Evolutionary conservation across 2,797 vertebrate genomes (phyloP), one percentile per base, ranked within the genome.

Genomic region (Pipistrellus kuhlii): DNA sequence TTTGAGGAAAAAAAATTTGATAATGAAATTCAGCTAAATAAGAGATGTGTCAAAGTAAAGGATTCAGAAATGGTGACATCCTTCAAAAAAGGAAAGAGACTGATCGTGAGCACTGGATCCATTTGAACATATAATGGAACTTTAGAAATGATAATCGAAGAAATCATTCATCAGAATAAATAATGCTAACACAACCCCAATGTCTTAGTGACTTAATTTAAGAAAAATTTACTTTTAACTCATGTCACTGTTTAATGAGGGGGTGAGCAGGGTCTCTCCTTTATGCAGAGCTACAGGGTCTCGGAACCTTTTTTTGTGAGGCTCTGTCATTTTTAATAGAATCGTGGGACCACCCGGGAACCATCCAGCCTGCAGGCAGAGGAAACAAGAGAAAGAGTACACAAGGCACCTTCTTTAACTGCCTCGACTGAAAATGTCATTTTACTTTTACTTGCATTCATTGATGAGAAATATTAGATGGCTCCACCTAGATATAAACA

Each of bases 1-100:
- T 23, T 71, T 59, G 48, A 87, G 84, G 71, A 78, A 72, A 32
- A 12, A 4, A 44, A 48, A 38, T 59, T n/a, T 72, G 68, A 93
- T 90, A 62, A 85, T 53, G 23, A 87, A 91, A 80, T 51, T 18
- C 20, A 25, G 12, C 46, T 91, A 91, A 88, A 17, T 80, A 90
- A 95, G 66, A 69, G 17, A 64, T 18, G 48, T 6, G 32, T 78
- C 62, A 55, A 81, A 92, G 66, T 75, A 84, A 81, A 80, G 66
- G 80, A 75, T 69, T 87, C 20, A 41, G 55, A 41, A 84, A 86
- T 59, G 38, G 44, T n/a, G 81, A 76, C 21, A 73, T n/a, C 21
- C 46, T 77, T 59, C 44, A 71, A 71, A 11, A 48, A 35, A 53
- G 14, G 11, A 59, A 44, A 81, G 18, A 64, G 59, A 48, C 17